Evolutionary conservation across 1,140 invertebrate species (phyloP).

Genomic region (Polypedilum vanderplanki): DNA sequence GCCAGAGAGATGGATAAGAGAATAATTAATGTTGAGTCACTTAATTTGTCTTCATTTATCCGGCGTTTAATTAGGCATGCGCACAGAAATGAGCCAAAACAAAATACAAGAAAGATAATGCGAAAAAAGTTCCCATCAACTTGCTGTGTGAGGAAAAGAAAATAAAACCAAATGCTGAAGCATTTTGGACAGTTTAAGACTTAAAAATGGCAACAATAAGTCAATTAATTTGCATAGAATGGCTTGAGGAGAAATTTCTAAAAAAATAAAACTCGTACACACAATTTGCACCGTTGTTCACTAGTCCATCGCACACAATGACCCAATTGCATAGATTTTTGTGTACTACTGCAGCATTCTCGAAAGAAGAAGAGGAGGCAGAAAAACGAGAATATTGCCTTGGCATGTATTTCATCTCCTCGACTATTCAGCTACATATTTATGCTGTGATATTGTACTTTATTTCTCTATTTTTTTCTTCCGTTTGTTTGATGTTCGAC

Average conservation of each 20-base stretch:
- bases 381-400: constrained; percentile 9
- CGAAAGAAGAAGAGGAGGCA: background rate
- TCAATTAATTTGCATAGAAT: constrained; percentile 14
- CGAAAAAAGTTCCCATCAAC: background rate
- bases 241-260: background rate
- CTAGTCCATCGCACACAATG: constrained; percentile 10
- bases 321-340: constrained; percentile 12
- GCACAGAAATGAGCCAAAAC: background rate
- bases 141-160: too few relatives aligned
- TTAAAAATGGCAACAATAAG: background rate
- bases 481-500: background rate
- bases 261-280: background rate
- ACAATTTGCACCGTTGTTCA: constrained; percentile 16
- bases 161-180: too few relatives aligned
- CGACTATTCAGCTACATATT: background rate
- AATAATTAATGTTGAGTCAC: constrained; percentile 12
- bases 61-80: constrained; percentile 15
- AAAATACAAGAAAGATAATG: background rate
- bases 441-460: background rate
- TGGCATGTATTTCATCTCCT: constrained; percentile 10
- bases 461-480: too few relatives aligned
- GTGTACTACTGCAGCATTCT: background rate
- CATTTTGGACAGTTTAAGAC: background rate
- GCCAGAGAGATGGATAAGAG: too few relatives aligned
- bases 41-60: constrained; percentile 27